phyloP scores from a whole-genome alignment of 2,888 invertebrate genomes.

The Tinea trinotella region DNA sequence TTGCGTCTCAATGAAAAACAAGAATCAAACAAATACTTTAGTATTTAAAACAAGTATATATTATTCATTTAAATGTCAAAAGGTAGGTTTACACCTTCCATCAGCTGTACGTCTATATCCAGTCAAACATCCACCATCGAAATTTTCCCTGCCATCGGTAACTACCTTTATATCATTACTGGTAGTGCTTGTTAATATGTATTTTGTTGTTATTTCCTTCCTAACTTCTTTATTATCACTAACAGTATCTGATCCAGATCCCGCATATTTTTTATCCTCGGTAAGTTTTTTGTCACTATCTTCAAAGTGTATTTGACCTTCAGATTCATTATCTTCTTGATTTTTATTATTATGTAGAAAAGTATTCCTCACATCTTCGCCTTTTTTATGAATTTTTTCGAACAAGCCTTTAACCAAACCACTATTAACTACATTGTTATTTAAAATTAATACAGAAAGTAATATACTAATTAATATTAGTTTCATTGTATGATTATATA shows the following conservation, averaged over 20 bases:
- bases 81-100: constrained; percentile 48
- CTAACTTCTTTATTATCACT: not conserved
- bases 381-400: constrained; percentile 29
- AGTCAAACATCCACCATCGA: constrained; percentile 38
- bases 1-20: too few relatives aligned
- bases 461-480: not conserved
- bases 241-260: not conserved
- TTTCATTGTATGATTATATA: constrained; percentile 14
- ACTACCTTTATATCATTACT: not conserved
- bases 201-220: too few relatives aligned
- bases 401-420: constrained; percentile 32
- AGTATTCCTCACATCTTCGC: constrained; percentile 29
- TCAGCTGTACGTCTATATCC: constrained; percentile 46
- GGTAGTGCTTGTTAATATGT: not conserved
- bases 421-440: constrained; percentile 27
- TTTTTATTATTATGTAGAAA: constrained; percentile 23
- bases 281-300: not conserved
- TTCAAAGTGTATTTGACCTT: constrained; percentile 15
- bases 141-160: constrained; percentile 43
- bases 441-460: not conserved
- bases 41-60: too few relatives aligned
- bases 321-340: constrained; percentile 12
- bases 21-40: too few relatives aligned
- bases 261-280: constrained; percentile 7
- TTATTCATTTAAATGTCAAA: constrained; percentile 23